Conservation (phyloP, 2,797 vertebrate genomes). For the Acropternis orthonyx region DNA sequence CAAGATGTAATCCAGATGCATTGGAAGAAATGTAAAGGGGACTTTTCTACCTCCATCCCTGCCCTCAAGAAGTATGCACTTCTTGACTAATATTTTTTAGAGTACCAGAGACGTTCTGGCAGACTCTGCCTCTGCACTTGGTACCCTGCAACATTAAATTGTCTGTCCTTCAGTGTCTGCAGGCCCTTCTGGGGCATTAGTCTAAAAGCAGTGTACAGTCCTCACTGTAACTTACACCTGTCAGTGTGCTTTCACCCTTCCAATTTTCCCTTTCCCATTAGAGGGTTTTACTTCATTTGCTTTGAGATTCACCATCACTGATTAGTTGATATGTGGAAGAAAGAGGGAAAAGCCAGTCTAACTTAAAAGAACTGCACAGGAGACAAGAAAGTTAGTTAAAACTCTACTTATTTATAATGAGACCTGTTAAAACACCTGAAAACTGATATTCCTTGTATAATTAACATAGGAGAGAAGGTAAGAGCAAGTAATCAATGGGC, state of each 20-base stretch:
- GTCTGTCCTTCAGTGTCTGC: neutral
- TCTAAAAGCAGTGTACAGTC: neutral
- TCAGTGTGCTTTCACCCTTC: neutral
- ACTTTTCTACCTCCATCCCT: neutral
- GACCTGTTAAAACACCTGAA: neutral
- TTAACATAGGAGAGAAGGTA: neutral
- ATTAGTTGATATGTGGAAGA: neutral
- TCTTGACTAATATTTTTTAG: neutral
- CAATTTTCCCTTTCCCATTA: neutral
- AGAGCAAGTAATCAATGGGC: neutral
- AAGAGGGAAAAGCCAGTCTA: neutral
- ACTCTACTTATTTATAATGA: neutral
- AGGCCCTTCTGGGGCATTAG: neutral
- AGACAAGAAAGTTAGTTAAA: neutral
- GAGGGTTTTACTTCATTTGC: neutral
- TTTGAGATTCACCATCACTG: neutral
- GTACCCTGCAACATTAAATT: neutral
- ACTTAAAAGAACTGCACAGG: neutral
- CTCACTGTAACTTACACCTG: neutral
- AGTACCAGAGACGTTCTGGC: neutral
- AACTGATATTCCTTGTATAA: neutral
- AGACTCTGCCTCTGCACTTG: neutral
- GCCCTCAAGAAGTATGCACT: neutral
- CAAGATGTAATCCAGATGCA: neutral
- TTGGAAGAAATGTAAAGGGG: rapidly evolving